A percentile compares a stretch with the other conserved stretches of the same genome.
Conservation (phyloP, 2,888 invertebrate genomes). For the Acrocyrtus sp. region DNA sequence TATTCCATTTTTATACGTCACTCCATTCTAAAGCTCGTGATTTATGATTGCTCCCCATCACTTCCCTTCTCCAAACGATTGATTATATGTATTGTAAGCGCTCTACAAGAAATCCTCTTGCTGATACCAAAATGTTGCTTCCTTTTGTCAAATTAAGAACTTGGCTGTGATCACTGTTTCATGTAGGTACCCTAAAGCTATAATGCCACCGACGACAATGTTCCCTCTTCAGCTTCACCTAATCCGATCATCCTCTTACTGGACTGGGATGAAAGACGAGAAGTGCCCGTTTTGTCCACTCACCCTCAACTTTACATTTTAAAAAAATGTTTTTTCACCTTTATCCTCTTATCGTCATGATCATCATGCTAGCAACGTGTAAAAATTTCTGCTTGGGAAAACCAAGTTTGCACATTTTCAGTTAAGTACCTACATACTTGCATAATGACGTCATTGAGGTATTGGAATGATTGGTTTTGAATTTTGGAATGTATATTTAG, state of each 20-base stretch:
- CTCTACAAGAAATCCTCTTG: no score
- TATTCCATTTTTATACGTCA: slow-evolving; percentile 20
- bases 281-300: no score
- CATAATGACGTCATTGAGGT: no score
- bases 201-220: background rate
- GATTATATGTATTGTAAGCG: slow-evolving; percentile 9
- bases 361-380: no score
- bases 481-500: no score
- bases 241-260: no score
- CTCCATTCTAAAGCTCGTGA: slow-evolving; percentile 39
- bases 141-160: background rate
- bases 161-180: background rate
- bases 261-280: no score
- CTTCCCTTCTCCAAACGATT: slow-evolving; percentile 14
- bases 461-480: no score
- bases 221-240: no score
- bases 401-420: no score
- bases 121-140: background rate
- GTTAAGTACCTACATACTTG: no score
- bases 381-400: no score
- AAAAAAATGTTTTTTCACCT: background rate
- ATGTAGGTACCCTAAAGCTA: background rate
- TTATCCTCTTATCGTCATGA: background rate
- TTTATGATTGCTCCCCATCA: slow-evolving; percentile 31
- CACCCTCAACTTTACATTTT: background rate